These are phyloP conservation scores for Peromyscus californicus DNA, from an alignment of 2,113 vertebrate species.

Conservation along the genomic window DNA sequence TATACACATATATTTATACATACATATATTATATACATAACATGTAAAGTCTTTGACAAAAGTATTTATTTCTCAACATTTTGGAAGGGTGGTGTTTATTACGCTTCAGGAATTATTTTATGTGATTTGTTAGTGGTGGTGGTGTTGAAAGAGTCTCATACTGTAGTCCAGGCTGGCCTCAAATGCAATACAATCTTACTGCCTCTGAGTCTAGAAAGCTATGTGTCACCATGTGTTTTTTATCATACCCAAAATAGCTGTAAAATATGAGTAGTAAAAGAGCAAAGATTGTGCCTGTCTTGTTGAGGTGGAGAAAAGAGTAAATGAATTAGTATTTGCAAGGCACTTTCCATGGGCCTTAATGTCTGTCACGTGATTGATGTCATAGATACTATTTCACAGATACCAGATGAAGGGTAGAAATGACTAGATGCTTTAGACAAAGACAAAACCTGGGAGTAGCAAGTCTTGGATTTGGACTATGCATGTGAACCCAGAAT, in stretches of 20 bases:
- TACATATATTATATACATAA: neutral
- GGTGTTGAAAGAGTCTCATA: neutral
- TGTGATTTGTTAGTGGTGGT: neutral
- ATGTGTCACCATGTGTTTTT: neutral
- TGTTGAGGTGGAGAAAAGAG: neutral
- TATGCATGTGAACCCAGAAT: neutral
- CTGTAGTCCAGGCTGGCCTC: neutral
- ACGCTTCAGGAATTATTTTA: neutral
- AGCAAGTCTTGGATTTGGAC: neutral
- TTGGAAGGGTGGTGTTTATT: neutral
- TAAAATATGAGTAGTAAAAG: neutral
- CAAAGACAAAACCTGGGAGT: neutral
- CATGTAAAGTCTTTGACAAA: neutral
- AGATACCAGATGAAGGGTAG: neutral
- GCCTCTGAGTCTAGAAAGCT: neutral
- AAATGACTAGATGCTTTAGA: neutral
- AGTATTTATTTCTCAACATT: neutral
- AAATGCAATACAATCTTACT: neutral
- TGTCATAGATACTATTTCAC: neutral
- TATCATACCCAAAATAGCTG: neutral
- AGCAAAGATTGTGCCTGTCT: neutral
- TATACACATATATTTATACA: neutral
- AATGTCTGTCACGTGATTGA: neutral
- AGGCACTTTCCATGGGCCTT: neutral
- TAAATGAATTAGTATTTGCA: neutral